Conservation (phyloP, 2,888 invertebrate genomes). For the Drosophila eohydei region DNA sequence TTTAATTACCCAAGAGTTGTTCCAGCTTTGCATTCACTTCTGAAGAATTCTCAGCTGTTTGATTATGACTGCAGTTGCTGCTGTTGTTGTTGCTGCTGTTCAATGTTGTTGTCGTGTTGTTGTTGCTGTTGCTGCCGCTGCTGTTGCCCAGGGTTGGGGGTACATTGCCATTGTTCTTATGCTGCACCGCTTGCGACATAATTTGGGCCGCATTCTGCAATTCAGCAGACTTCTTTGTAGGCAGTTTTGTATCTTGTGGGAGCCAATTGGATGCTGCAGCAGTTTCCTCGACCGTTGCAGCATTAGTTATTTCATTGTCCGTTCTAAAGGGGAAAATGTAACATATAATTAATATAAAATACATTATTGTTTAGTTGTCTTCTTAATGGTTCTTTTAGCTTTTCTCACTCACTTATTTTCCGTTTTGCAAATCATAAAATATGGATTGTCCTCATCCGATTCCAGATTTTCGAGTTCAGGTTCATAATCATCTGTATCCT, state of each 20-base stretch:
- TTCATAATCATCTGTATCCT: conserved; percentile 78
- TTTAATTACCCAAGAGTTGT: conserved; percentile 81
- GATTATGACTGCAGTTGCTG: conserved; percentile 44
- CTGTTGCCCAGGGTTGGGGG: conserved; percentile 63
- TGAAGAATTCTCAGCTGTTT: conserved; percentile 26
- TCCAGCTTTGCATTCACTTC: conserved; percentile 81
- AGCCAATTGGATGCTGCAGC: conserved; percentile 26
- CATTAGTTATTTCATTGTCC: conserved; percentile 48
- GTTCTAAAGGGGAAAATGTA: conserved; percentile 21
- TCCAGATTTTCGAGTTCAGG: conserved; percentile 49
- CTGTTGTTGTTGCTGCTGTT: conserved; percentile 40
- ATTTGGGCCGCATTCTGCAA: conserved; percentile 83
- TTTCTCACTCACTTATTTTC: conserved; percentile 38
- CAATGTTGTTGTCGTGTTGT: conserved; percentile 46
- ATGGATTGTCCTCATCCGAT: conserved; percentile 59
- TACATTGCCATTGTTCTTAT: conserved; percentile 70
- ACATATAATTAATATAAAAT: not conserved
- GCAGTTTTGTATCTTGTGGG: conserved; percentile 75
- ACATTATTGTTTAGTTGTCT: not conserved
- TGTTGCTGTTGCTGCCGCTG: conserved; percentile 55
- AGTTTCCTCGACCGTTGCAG: conserved; percentile 48
- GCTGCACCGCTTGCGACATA: conserved; percentile 82
- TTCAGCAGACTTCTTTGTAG: conserved; percentile 81
- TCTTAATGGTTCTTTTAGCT: too few species aligned
- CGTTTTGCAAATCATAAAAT: conserved; percentile 31